A percentile compares a stretch with the other conserved stretches of the same genome.
phyloP scores from a whole-genome alignment of 2,113 vertebrate species.

The Oenanthe melanoleuca region DNA sequence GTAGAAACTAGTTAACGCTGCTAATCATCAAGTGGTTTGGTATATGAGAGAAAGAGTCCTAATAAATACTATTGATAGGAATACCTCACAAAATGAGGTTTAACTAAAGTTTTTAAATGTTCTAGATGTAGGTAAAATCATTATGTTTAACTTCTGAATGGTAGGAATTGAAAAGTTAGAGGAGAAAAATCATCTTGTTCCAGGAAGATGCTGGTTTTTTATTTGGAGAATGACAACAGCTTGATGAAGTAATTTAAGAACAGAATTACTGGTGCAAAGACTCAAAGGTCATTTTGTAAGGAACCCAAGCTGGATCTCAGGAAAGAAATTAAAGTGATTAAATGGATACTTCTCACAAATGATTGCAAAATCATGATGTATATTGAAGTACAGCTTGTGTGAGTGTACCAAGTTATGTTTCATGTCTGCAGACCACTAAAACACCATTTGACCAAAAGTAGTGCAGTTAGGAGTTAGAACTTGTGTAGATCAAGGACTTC shows the following conservation, averaged over 20 bases:
- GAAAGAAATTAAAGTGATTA: neutral
- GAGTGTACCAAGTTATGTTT: neutral
- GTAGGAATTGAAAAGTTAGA: neutral
- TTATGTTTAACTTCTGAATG: neutral
- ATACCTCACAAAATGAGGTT: neutral
- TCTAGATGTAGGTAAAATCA: neutral
- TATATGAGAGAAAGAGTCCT: neutral
- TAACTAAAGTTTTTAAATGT: neutral
- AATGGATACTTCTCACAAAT: neutral
- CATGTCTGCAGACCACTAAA: neutral
- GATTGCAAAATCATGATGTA: neutral
- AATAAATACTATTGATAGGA: neutral
- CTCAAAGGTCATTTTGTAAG: neutral
- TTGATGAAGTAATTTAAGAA: neutral
- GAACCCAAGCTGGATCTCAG: neutral
- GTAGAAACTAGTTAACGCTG: neutral
- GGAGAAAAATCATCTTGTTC: neutral
- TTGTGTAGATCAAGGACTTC: neutral
- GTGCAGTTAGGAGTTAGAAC: neutral
- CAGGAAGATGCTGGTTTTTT: neutral
- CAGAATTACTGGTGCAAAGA: neutral
- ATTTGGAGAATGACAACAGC: neutral
- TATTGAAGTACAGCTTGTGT: neutral
- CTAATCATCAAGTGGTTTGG: neutral
- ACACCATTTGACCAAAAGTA: neutral